Percentiles rank a stretch among this genome's conserved stretches.
These are phyloP conservation scores for Deilephila porcellus DNA, from an alignment of 2,888 invertebrate species.

Conservation along the genomic window DNA sequence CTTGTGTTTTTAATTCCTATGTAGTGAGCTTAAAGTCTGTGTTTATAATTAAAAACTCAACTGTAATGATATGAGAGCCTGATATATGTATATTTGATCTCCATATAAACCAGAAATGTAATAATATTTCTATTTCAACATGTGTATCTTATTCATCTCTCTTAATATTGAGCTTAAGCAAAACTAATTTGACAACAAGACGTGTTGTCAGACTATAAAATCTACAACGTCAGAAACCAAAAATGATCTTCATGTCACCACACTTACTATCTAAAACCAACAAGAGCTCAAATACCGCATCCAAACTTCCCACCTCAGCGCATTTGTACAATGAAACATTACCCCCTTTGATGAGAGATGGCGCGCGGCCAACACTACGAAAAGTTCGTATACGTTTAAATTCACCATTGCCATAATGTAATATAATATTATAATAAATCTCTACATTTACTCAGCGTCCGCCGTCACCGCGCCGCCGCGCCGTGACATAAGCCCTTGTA, in stretches of 20 bases:
- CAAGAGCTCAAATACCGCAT: conserved; percentile 49
- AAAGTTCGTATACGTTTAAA: conserved; percentile 37
- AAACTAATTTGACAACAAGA: too few species aligned
- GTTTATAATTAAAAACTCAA: too few species aligned
- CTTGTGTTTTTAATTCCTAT: too few species aligned
- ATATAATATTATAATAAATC: conserved; percentile 31
- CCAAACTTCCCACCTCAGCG: conserved; percentile 40
- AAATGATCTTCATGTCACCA: neutral
- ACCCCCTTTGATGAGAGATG: conserved; percentile 62
- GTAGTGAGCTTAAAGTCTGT: too few species aligned
- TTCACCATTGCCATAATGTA: conserved; percentile 35
- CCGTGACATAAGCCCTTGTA: conserved; percentile 29
- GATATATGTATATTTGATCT: too few species aligned
- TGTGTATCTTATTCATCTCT: too few species aligned
- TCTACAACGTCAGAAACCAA: neutral
- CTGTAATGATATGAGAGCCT: too few species aligned
- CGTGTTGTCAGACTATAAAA: neutral
- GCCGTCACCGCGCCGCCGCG: conserved; percentile 12
- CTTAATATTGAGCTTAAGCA: too few species aligned
- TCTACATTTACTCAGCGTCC: conserved; percentile 12
- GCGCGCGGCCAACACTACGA: conserved; percentile 51
- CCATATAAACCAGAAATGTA: too few species aligned
- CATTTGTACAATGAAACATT: conserved; percentile 63
- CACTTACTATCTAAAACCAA: neutral
- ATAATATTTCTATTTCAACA: too few species aligned